These are phyloP conservation scores for Todiramphus saurophagus DNA, from an alignment of 2,113 vertebrate species.

Conservation along the genomic window DNA sequence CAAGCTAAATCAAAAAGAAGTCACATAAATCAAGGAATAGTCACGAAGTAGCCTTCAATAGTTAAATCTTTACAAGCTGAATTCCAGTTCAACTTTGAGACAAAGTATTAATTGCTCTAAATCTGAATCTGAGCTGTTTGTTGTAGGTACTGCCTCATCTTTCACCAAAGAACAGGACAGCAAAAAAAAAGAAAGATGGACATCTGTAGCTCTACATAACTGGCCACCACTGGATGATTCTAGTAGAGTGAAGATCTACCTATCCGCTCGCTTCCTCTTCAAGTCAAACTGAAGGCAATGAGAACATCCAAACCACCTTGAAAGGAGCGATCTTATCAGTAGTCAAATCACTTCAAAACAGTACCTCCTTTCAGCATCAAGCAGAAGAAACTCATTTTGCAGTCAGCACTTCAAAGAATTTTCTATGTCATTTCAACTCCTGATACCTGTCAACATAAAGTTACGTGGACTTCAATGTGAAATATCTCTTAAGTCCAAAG, in stretches of 20 bases:
- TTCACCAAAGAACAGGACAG: not conserved
- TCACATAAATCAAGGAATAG: not conserved
- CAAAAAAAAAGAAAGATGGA: not conserved
- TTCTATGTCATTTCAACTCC: not conserved
- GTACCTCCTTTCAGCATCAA: conserved; percentile 9
- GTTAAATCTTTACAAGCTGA: not conserved
- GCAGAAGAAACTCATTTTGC: not conserved
- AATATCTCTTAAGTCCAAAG: not conserved
- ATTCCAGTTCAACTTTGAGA: not conserved
- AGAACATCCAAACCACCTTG: not conserved
- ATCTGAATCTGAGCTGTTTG: not conserved
- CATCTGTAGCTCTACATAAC: not conserved
- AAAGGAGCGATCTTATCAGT: not conserved
- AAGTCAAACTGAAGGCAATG: not conserved
- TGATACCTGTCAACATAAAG: not conserved
- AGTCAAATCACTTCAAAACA: not conserved
- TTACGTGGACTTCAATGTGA: not conserved
- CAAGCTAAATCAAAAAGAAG: not conserved
- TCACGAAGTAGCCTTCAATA: not conserved
- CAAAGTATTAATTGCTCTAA: not conserved
- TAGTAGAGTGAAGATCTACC: not conserved
- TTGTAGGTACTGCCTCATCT: not conserved
- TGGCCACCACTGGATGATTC: not conserved
- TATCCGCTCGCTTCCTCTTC: not conserved
- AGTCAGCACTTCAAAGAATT: not conserved